Evolutionary conservation across 2,888 invertebrate genomes (phyloP), one percentile per base, ranked within the genome.

Genomic region (Dilophus febrilis): DNA sequence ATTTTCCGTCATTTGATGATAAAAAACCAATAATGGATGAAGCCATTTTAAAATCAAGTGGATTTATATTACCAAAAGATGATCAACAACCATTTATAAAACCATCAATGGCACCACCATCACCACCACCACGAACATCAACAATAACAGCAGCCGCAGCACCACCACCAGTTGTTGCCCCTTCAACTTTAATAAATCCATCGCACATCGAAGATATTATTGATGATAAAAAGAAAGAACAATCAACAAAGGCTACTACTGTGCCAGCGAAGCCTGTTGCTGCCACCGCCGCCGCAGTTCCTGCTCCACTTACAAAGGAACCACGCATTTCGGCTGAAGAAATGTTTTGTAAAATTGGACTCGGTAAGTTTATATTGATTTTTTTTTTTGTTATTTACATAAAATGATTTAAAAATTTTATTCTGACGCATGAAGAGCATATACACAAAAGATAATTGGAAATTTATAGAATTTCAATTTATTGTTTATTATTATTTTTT

Each of bases 261-360:
- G 32, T 13, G 2, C 22, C 18, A n/a, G 31, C 40, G 31, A 46
- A 46, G 37, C 22, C 29, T 6, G 18, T 17, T 10, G 26, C 13
- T 27, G 7, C 26, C 3, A 4, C n/a, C n/a, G 26, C 13, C 39
- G 18, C 17, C n/a, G 14, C 27, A 17, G 4, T 11, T 35, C n/a
- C 38, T 33, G 41, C 19, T 14, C 38, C n/a, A n/a, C n/a, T n/a
- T n/a, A n/a, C n/a, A 35, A 45, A 42, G 29, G 53, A 54, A 35
- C 55, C 54, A 41, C 58, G 61, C 45, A 55, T 60, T 34, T 58
- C 58, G 43, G 70, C 75, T 11, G 73, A 74, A 50, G 72, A 72
- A 40, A 70, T 76, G 48, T 75, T 76, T 59, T 67, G 69, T 52
- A 69, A 70, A 57, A 71, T 74, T 60, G 74, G 74, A 44, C 59